Conservation (phyloP, 2,113 vertebrate species). For the Apus apus region DNA sequence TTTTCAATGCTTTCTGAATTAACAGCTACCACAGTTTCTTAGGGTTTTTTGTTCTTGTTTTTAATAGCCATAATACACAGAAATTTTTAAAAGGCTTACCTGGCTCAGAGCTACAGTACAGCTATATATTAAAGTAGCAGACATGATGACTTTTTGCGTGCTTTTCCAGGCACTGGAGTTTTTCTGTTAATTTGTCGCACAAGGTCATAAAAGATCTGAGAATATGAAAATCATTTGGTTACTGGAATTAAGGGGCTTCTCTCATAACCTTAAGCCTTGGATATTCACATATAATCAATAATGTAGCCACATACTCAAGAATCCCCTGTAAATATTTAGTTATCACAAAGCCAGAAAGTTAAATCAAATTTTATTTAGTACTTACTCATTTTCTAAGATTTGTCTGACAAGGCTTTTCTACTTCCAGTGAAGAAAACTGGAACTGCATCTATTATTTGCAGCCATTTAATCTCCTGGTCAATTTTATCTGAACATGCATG, state of each 20-base stretch:
- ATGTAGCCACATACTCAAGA: not conserved
- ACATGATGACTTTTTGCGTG: conserved; percentile 91
- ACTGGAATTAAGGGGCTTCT: not conserved
- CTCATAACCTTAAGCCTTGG: not conserved
- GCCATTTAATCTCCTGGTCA: not conserved
- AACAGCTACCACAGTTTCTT: not conserved
- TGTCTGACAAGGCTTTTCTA: not conserved
- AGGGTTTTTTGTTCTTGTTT: not conserved
- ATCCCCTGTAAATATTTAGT: not conserved
- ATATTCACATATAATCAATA: not conserved
- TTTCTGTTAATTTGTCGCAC: conserved; percentile 96
- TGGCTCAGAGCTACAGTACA: conserved; percentile 91
- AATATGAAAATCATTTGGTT: conserved; percentile 32
- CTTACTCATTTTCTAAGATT: not conserved
- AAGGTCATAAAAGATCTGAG: conserved; percentile 93
- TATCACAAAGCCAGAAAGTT: not conserved
- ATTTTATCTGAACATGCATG: not conserved
- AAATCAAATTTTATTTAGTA: not conserved
- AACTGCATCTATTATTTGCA: not conserved
- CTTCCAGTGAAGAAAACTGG: not conserved
- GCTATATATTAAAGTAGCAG: conserved; percentile 89
- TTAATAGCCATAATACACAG: not conserved
- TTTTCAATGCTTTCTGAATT: not conserved
- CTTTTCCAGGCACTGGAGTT: conserved; percentile 90
- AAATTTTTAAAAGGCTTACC: conserved; percentile 65